Base-by-base conservation (phyloP, 2,113 vertebrate species). In the Podiceps cristatus region DNA sequence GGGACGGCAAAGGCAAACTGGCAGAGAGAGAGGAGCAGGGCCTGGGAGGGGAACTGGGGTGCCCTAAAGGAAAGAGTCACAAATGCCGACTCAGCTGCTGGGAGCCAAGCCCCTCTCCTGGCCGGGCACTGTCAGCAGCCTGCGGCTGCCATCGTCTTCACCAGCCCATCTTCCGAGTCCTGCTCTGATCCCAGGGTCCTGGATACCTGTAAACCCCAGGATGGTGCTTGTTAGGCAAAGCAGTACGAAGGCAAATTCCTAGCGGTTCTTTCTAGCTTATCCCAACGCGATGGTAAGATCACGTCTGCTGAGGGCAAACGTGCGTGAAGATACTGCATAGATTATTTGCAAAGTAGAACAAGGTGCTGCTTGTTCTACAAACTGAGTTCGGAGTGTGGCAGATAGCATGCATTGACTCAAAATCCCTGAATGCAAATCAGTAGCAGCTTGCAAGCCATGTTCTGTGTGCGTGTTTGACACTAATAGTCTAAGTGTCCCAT, bases 401-500 rank as follows among this genome's bases (percentile, higher is more conserved):
- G 68, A 20, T 8, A 24, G 4, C 0, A 2, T 75, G 28, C 45
- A 8, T 37, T 44, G 66, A 9, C 25, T n/a, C 6, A 3, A 71
- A 13, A 24, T 52, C 55, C 64, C 22, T 63, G 40, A 3, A 1
- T 76, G 37, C 0, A 0, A 67, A 9, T 2, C 59, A 18, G 14
- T 52, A 85, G 66, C 9, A 5, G 37, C 68, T 73, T 81, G 56
- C 56, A 71, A 55, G 25, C 33, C 28, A 3, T 24, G n/a, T 75
- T 23, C 74, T 67, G 11, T 81, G 62, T 78, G 75, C 86, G 88
- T 53, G 9, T 81, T 78, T 89, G 88, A 35, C 45, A 4, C 33
- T 84, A 40, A 35, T n/a, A 58, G 64, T 55, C 50, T 82, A 10
- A 69, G 75, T 5, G 0, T 90, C 47, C 82, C 59, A 52, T 73